A percentile compares a stretch with the other conserved stretches of the same genome.
phyloP scores from a whole-genome alignment of 2,888 invertebrate genomes.

The Platerodrilus igneus region DNA sequence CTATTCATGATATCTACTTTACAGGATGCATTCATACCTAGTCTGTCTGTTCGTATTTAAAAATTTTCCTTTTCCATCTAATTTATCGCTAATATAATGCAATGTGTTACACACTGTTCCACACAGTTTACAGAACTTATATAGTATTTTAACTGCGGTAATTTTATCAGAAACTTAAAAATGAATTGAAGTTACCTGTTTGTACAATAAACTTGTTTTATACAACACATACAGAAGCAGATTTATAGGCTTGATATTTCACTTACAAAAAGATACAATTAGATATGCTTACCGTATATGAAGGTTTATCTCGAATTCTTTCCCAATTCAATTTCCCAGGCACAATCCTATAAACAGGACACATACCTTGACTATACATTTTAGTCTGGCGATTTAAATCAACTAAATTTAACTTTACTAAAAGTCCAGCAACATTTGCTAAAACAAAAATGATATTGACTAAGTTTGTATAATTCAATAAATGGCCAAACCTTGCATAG shows the following conservation, averaged over 20 bases:
- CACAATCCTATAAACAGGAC: conserved; percentile 70
- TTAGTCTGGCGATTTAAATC: conserved; percentile 87
- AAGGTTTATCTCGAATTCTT: conserved; percentile 72
- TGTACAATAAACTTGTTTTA: too few relatives aligned
- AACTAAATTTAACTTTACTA: conserved; percentile 76
- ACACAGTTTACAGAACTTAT: too few relatives aligned
- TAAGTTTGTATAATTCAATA: neutral
- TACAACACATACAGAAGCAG: too few relatives aligned
- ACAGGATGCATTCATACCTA: too few relatives aligned
- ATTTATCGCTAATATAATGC: too few relatives aligned
- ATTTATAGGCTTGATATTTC: neutral
- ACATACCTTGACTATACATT: conserved; percentile 88
- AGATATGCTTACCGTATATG: conserved; percentile 59
- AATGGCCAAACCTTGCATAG: conserved; percentile 53
- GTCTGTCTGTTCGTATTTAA: too few relatives aligned
- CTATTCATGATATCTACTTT: too few relatives aligned
- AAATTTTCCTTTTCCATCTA: too few relatives aligned
- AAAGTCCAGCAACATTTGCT: conserved; percentile 51
- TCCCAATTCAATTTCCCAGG: conserved; percentile 82
- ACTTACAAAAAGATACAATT: neutral
- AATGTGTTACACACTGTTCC: too few relatives aligned
- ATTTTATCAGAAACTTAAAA: too few relatives aligned
- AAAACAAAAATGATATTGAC: conserved; percentile 17
- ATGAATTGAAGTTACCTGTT: too few relatives aligned
- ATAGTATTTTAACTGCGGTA: too few relatives aligned